Conservation (phyloP, 2,888 invertebrate species). For the Camptogramma bilineatum region DNA sequence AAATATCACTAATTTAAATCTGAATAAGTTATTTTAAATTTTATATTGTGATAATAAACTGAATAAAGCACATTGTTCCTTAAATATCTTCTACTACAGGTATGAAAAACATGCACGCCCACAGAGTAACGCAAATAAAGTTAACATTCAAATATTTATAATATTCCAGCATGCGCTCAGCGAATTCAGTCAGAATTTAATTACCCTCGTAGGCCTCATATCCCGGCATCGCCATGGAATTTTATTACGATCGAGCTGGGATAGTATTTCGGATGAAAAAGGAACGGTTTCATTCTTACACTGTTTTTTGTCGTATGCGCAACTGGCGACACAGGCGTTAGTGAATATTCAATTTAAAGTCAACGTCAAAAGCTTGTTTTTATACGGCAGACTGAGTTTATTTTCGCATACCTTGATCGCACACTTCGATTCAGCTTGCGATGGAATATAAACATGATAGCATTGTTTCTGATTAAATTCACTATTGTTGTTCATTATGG, state of each 20-base stretch:
- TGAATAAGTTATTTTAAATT: too few species aligned
- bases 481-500: neutral
- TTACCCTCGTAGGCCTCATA: conserved; percentile 52
- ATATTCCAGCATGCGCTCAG: conserved; percentile 45
- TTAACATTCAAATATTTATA: conserved; percentile 43
- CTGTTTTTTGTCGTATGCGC: conserved; percentile 1
- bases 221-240: conserved; percentile 52
- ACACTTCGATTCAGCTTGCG: neutral
- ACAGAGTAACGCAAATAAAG: conserved; percentile 36
- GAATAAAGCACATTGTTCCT: conserved; percentile 1
- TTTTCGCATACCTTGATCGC: neutral
- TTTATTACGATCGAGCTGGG: conserved; percentile 48
- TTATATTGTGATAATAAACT: neutral
- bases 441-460: neutral
- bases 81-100: conserved; percentile 19
- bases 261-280: conserved; percentile 36
- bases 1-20: too few species aligned
- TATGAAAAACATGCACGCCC: conserved; percentile 21
- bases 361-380: neutral
- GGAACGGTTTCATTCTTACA: conserved; percentile 19
- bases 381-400: neutral
- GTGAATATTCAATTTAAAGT: conserved; percentile 1
- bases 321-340: conserved; percentile 3
- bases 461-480: neutral
- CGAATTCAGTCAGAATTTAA: conserved; percentile 56